Base-by-base conservation (phyloP, 35 echinoderm and acorn worm species). In the Anneissia japonica region DNA sequence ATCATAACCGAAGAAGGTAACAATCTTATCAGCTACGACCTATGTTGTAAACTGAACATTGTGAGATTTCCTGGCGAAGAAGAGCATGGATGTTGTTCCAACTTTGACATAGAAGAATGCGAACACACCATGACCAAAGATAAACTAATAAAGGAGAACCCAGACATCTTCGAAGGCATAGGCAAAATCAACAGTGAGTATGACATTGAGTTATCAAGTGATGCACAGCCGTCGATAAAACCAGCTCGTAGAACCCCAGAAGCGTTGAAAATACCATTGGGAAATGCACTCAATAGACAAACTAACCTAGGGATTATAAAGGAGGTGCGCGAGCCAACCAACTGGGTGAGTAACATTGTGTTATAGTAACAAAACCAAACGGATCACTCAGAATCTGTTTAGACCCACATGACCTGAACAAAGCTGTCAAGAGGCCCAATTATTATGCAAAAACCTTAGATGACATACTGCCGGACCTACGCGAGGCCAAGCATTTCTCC, bases 271-370 rank as follows among this genome's bases (percentile, higher is more conserved):
- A 0, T 78, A 46, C 56, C 84, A 16, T 30, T 86, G 6, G 33
- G 74, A 23, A 0, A 79, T 34, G 3, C 39, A 39, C 31, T 87
- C 79, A 55, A 79, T 28, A 73, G 34, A 7, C 45, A 28, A 32
- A 7, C 79, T 29, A 39, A 87, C 36, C 32, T 87, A 19, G 31
- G 35, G 17, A 87, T 80, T 33, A 77, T 78, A 35, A 1, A 34
- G 13, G 83, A 85, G 37, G 83, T 85, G 35, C 83, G 38, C 34
- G 5, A 85, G 35, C 51, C 83, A 74, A 85, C 83, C 11, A 31
- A 85, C 0, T 85, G 83, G 83, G 83, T 85, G 6, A 85, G 74
- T 9, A 72, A 80, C 38, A 46, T 87, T 80, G 85, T 78, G n/a
- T n/a, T 32, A 74, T 87, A 0, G 37, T 87, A 19, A 87, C 85